Percentiles rank a stretch among this genome's conserved stretches.
Evolutionary conservation across 1,140 invertebrate genomes (phyloP).

Genomic region (Aphidius gifuensis): DNA sequence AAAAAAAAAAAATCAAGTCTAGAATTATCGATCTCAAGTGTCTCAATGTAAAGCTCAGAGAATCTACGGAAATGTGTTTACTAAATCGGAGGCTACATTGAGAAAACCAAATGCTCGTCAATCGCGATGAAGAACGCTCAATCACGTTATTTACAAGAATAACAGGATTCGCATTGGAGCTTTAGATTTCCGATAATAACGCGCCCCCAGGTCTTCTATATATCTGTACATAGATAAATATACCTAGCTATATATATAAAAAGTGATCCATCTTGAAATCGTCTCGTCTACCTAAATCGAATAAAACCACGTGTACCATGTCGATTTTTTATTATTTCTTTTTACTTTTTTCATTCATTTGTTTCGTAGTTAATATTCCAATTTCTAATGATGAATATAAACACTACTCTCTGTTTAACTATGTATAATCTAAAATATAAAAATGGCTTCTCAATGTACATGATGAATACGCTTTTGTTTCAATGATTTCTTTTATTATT

Average conservation of each 20-base stretch:
- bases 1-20: constrained; percentile 3
- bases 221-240: not conserved
- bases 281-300: constrained; percentile 15
- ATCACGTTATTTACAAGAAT: constrained; percentile 27
- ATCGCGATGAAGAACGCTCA: constrained; percentile 24
- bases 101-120: constrained; percentile 20
- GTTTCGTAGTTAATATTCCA: not conserved
- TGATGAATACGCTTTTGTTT: constrained; percentile 12
- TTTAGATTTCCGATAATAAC: constrained; percentile 26
- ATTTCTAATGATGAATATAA: constrained; percentile 9
- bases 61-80: constrained; percentile 27
- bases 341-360: not conserved
- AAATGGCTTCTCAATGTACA: not conserved
- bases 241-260: constrained; percentile 11
- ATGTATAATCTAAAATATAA: too few relatives aligned
- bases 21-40: constrained; percentile 17
- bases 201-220: not conserved
- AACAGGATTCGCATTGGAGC: constrained; percentile 24
- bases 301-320: constrained; percentile 13
- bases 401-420: not conserved
- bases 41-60: constrained; percentile 15
- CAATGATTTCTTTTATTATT: not conserved
- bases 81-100: constrained; percentile 18
- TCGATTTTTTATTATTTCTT: too few relatives aligned
- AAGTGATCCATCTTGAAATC: constrained; percentile 25